Base-by-base conservation (phyloP, 2,888 invertebrate species). In the Esperia sulphurella region DNA sequence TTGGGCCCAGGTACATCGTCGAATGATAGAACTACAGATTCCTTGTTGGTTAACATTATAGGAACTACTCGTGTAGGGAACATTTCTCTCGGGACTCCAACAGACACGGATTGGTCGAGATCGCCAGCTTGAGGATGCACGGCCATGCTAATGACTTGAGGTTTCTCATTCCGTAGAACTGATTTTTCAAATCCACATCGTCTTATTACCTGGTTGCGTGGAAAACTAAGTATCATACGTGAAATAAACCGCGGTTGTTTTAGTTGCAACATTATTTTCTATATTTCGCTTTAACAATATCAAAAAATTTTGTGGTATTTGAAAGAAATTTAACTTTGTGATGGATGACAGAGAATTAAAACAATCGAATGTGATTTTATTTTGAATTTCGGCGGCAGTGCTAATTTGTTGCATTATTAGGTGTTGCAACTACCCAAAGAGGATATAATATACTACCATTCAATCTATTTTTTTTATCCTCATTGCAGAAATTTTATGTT, bases 1-100 rank as follows among this genome's bases (percentile, higher is more conserved):
- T 83, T 83, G 0, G 94, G 94, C 0, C 93, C 93, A 0, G 94
- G 94, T 14, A 94, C 90, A 0, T 92, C 92, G 53, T 93, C 92
- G 65, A 93, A 93, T 0, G 92, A 71, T 41, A 89, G 68, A 47
- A 83, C 69, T 9, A 79, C 61, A 5, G 73, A 63, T 28, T 85
- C 83, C 49, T 80, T 85, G 50, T 68, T 73, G 45, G 68, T 60
- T n/a, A 79, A 49, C 40, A 83, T 55, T 72, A 82, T 73, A 29
- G 86, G 82, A 48, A 82, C 65, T 14, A 73, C 71, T 49, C 75
- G 74, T 3, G 77, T 46, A 8, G 82, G 66, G 51, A 70, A 80
- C 55, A 83, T 66, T 54, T 83, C 79, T 40, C 60, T 60, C 5
- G 47, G 42, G 39, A 39, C 46, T 43, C 46, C 40, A 14, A 48